Evolutionary conservation across 2,113 vertebrate species (phyloP).

Genomic region (Ceuthmochares aereus): DNA sequence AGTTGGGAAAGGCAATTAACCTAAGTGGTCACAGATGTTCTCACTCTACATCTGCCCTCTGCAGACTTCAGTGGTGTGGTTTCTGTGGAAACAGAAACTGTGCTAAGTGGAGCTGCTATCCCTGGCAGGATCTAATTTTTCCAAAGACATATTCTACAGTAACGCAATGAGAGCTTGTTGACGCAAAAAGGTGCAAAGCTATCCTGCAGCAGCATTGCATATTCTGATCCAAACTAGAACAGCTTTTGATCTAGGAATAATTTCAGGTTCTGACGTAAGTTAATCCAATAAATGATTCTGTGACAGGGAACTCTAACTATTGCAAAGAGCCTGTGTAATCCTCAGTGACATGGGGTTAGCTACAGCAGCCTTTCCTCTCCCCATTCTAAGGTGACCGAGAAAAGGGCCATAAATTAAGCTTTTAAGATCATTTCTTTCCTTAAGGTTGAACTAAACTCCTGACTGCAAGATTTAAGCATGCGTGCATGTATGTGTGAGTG

Average conservation of each 20-base stretch:
- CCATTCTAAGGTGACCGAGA: neutral
- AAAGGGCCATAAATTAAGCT: neutral
- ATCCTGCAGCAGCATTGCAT: neutral
- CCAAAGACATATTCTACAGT: neutral
- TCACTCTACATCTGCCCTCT: slow-evolving; percentile 35
- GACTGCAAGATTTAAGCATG: neutral
- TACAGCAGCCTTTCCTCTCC: neutral
- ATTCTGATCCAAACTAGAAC: neutral
- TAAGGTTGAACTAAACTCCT: neutral
- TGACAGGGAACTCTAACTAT: neutral
- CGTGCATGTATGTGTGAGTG: neutral
- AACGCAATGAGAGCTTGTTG: neutral
- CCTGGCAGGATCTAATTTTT: neutral
- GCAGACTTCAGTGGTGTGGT: slow-evolving; percentile 1
- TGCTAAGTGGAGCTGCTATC: neutral
- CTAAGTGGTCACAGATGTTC: slow-evolving; percentile 63
- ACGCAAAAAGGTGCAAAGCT: neutral
- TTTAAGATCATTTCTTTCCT: no score
- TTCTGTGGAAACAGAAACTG: slow-evolving; percentile 54
- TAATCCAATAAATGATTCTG: neutral
- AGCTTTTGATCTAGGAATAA: neutral
- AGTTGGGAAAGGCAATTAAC: slow-evolving; percentile 61
- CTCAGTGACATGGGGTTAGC: neutral
- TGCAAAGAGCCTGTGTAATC: neutral
- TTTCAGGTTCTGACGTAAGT: neutral